phyloP scores from a whole-genome alignment of 2,797 vertebrate genomes.

The Sparidentex hasta region DNA sequence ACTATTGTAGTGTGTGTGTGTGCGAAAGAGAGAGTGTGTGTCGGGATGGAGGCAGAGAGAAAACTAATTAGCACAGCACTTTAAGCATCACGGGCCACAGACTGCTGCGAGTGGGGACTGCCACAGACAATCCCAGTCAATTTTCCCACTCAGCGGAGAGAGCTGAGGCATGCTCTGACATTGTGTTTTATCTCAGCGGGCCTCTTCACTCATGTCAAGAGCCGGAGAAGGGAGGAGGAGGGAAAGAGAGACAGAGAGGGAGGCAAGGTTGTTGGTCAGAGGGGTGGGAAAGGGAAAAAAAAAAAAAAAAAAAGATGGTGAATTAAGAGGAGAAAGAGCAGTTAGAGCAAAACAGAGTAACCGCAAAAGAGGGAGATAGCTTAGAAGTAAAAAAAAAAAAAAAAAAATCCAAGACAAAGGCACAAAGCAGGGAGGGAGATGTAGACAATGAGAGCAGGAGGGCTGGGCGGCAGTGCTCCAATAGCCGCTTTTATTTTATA shows the following conservation, averaged over 20 bases:
- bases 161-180: constrained; percentile 79
- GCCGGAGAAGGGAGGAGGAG: constrained; percentile 36
- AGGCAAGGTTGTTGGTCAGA: constrained; percentile 42
- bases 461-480: constrained; percentile 11
- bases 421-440: neutral
- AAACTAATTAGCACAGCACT: constrained; percentile 84
- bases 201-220: constrained; percentile 73
- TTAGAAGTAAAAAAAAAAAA: constrained; percentile 23
- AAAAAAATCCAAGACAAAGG: constrained; percentile 31
- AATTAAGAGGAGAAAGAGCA: constrained; percentile 33
- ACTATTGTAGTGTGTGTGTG: constrained; percentile 29
- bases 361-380: neutral
- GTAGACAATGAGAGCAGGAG: constrained; percentile 4
- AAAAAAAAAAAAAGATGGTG: constrained; percentile 9
- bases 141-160: constrained; percentile 81
- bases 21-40: constrained; percentile 19
- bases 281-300: neutral
- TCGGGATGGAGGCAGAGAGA: constrained; percentile 51
- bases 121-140: constrained; percentile 83
- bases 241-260: constrained; percentile 1
- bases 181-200: constrained; percentile 79
- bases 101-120: constrained; percentile 78
- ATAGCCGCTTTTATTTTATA: neutral
- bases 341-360: constrained; percentile 31
- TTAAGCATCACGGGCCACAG: constrained; percentile 80